Conservation (phyloP, 2,113 vertebrate species). For the Litocranius walleri region DNA sequence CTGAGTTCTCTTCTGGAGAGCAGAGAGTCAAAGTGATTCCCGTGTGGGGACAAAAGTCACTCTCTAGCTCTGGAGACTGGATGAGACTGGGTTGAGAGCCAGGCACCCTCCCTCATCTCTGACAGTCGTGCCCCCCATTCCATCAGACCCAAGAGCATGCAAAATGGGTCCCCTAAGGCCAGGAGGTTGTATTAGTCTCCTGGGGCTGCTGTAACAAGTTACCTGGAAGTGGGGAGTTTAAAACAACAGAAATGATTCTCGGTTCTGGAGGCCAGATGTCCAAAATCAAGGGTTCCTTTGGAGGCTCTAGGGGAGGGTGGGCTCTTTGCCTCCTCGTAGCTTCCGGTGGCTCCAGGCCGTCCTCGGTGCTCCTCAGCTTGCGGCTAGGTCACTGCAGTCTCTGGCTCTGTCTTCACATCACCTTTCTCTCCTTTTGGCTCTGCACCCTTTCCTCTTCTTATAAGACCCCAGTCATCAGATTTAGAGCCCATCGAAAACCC, state of each 20-base stretch:
- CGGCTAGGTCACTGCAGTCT: accelerated
- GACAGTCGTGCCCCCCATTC: accelerated
- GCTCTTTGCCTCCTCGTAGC: not conserved
- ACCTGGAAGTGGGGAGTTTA: not conserved
- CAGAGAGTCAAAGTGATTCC: not conserved
- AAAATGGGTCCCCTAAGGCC: not conserved
- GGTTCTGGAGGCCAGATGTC: not conserved
- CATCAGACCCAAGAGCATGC: not conserved
- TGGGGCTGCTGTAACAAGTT: not conserved
- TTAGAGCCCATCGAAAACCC: not conserved
- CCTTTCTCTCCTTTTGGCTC: not conserved
- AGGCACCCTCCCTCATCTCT: not conserved
- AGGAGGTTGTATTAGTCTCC: not conserved
- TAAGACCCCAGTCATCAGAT: not conserved
- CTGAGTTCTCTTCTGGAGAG: not conserved
- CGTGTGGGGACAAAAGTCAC: not conserved
- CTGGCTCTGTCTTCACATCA: accelerated
- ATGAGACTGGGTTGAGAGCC: no score
- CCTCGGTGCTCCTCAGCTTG: no score
- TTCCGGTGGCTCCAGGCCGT: not conserved
- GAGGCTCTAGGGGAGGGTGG: not conserved
- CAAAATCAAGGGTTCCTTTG: not conserved
- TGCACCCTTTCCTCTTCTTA: not conserved
- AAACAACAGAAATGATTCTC: not conserved
- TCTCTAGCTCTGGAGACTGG: not conserved